phyloP scores from a whole-genome alignment of 2,888 invertebrate species.

The Bursaphelenchus okinawaensis region DNA sequence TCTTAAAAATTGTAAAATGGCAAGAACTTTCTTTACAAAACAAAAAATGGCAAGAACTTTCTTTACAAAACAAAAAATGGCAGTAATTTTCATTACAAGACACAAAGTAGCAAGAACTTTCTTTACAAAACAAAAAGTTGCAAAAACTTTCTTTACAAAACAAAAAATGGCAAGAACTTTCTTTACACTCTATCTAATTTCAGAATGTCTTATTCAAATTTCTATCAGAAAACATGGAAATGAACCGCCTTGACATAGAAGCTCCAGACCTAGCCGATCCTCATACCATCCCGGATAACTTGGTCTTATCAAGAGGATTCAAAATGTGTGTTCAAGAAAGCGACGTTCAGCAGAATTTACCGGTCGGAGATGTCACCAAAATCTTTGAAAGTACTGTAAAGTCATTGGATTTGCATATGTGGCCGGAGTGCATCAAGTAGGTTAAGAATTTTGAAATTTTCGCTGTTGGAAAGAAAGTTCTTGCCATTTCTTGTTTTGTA shows the following conservation, averaged over 20 bases:
- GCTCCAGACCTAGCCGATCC: constrained; percentile 90
- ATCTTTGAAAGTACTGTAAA: constrained; percentile 63
- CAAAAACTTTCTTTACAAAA: too few species aligned
- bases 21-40: too few species aligned
- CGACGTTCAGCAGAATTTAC: constrained; percentile 67
- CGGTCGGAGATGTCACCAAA: constrained; percentile 72
- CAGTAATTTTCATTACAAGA: too few species aligned
- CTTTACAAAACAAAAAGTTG: too few species aligned
- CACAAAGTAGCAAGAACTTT: too few species aligned
- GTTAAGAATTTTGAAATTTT: too few species aligned
- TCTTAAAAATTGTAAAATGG: too few species aligned
- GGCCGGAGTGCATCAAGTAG: constrained; percentile 56
- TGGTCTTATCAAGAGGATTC: constrained; percentile 72
- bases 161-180: constrained; percentile 1
- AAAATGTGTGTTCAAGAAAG: constrained; percentile 69
- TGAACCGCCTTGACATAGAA: constrained; percentile 80
- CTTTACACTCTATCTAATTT: constrained; percentile 21
- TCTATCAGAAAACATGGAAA: constrained; percentile 67
- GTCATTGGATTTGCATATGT: constrained; percentile 60
- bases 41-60: too few species aligned
- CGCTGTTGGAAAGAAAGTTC: too few species aligned
- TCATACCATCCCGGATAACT: constrained; percentile 81
- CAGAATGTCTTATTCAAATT: constrained; percentile 77
- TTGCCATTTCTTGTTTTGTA: too few species aligned
- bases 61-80: too few species aligned